Base-by-base conservation (phyloP, 2,888 invertebrate genomes). In the Heteropelma amictum region DNA sequence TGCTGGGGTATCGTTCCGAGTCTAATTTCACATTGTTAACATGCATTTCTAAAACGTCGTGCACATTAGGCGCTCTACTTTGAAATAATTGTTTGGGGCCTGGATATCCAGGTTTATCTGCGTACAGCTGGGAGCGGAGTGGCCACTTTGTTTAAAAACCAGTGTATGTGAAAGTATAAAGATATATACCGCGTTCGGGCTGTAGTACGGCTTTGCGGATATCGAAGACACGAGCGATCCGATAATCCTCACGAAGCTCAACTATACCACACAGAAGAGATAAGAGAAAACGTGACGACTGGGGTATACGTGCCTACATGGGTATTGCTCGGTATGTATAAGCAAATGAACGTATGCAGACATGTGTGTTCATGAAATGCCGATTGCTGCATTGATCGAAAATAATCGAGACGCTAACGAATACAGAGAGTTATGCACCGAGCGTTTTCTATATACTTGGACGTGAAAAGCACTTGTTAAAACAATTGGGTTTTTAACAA, bases 181-280 rank as follows among this genome's bases (percentile, higher is more conserved):
- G 19, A 42, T 58, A 42, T n/a, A 23, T 35, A 35, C 23, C 10
- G 17, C 21, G 23, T 61, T 33, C 28, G n/a, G n/a, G 45, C 28
- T 38, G 33, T 60, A 65, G 65, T 60, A 67, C 35, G 64, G 38
- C 42, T 21, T 26, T 58, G 69, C 53, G 61, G 76, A 81, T 80
- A 77, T 79, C 78, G 77, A 69, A 60, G 61, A 77, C 80, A 77
- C 67, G 77, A 67, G 76, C 70, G 60, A 82, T 79, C 81, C 67
- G 84, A 84, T 84, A 82, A 64, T 69, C 51, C 77, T 82, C 81
- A 81, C 84, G 84, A 83, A 78, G 75, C 68, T 73, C 64, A 51
- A 47, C 69, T 72, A 67, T 64, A 47, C 49, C 19, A 51, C 49
- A 21, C 19, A 7, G 6, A 2, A 40, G 56, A 68, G 83, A 83